Conservation (phyloP, 1,140 invertebrate species). For the Rhizoglyphus robini region DNA sequence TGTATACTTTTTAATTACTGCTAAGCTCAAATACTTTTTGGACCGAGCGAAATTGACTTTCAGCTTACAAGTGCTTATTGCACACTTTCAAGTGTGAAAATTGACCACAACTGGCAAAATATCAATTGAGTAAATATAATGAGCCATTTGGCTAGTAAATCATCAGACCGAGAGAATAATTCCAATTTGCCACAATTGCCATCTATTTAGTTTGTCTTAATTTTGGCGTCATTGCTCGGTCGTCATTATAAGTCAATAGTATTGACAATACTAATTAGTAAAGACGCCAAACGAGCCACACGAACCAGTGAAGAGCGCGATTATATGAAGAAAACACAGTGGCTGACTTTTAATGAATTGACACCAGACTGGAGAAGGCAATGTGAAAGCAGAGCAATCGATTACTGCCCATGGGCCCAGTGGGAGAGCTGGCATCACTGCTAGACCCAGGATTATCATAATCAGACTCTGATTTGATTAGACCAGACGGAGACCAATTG, state of each 20-base stretch:
- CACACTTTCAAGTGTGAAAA: slow-evolving; percentile 12
- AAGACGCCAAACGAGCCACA: too few relatives aligned
- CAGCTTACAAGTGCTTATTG: too few relatives aligned
- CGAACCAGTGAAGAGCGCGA: too few relatives aligned
- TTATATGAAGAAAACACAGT: too few relatives aligned
- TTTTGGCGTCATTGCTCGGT: not conserved
- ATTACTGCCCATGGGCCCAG: not conserved
- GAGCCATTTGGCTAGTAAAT: not conserved
- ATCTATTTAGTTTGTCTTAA: not conserved
- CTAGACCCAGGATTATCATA: too few relatives aligned
- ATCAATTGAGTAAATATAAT: too few relatives aligned
- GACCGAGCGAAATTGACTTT: too few relatives aligned
- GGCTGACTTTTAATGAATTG: not conserved
- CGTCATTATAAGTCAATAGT: not conserved
- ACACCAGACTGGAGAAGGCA: not conserved
- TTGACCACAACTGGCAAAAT: not conserved
- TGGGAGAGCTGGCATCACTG: not conserved
- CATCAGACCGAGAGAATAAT: not conserved
- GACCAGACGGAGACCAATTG: not conserved
- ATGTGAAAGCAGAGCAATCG: not conserved
- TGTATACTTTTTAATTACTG: not conserved
- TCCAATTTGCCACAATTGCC: not conserved
- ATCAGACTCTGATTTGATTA: not conserved
- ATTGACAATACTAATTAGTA: too few relatives aligned
- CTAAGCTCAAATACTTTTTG: too few relatives aligned